Evolutionary conservation across 2,113 vertebrate genomes (phyloP).

Genomic region (Gulo gulo): DNA sequence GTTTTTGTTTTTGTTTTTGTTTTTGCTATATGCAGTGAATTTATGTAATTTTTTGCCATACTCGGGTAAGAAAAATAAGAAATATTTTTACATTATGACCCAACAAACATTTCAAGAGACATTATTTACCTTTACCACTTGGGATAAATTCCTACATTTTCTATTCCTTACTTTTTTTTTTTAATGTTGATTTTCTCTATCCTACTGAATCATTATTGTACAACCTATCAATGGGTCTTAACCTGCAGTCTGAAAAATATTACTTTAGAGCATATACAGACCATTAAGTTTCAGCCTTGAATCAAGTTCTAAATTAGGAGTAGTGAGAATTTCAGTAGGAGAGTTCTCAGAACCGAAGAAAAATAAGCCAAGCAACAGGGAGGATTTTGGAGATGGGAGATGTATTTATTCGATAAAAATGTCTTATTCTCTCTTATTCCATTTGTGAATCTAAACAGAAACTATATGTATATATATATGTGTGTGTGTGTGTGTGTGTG

Average conservation of each 20-base stretch:
- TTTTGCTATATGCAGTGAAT: neutral
- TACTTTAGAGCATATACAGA: neutral
- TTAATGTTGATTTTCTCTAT: neutral
- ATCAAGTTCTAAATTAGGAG: neutral
- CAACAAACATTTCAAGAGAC: neutral
- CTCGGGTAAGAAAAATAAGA: neutral
- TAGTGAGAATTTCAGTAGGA: neutral
- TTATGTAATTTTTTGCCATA: neutral
- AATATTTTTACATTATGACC: neutral
- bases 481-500: neutral
- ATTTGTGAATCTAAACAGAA: neutral
- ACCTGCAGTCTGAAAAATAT: neutral
- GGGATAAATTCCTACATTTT: neutral
- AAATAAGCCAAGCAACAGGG: neutral
- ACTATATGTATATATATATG: neutral
- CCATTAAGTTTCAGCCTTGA: neutral
- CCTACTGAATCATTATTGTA: neutral
- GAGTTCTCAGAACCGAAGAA: conserved; percentile 11
- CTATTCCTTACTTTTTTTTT: neutral
- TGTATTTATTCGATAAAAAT: neutral
- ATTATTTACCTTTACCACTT: neutral
- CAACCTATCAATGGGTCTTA: neutral
- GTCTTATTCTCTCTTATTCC: neutral
- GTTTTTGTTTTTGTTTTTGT: no score
- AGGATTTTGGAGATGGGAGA: neutral